Conservation (phyloP, 2,797 vertebrate species). For the Lutjanus campechanus region DNA sequence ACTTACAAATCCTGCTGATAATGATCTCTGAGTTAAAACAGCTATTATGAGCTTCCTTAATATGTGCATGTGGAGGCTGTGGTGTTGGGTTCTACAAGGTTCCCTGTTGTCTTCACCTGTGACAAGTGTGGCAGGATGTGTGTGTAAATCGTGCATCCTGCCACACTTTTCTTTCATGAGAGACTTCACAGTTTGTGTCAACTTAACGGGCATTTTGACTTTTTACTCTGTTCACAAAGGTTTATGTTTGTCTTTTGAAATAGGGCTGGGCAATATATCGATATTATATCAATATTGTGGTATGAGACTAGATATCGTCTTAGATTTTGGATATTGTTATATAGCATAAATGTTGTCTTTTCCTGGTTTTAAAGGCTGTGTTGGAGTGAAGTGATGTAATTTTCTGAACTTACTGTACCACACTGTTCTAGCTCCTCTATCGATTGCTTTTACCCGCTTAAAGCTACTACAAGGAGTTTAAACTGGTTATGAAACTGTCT, state of each 20-base stretch:
- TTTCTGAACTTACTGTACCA: too few relatives aligned
- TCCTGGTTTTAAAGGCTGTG: too few relatives aligned
- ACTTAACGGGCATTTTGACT: conserved; percentile 20
- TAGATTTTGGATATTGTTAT: too few relatives aligned
- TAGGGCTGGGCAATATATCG: too few relatives aligned
- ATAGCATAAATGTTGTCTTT: too few relatives aligned
- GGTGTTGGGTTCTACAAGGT: conserved; percentile 11
- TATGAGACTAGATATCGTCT: too few relatives aligned
- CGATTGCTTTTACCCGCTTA: too few relatives aligned
- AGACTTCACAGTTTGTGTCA: conserved; percentile 28
- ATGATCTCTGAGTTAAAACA: conserved; percentile 6
- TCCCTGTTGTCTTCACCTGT: conserved; percentile 16
- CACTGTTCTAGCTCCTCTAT: too few relatives aligned
- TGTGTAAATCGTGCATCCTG: background rate
- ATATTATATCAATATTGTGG: too few relatives aligned
- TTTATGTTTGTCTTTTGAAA: conserved; percentile 17
- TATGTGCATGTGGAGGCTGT: conserved; percentile 50
- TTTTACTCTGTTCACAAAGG: background rate
- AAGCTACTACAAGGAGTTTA: too few relatives aligned
- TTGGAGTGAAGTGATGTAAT: too few relatives aligned
- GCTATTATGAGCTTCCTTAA: conserved; percentile 11
- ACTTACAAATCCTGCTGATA: conserved; percentile 35
- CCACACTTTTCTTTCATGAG: conserved; percentile 19
- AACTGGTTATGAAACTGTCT: too few relatives aligned
- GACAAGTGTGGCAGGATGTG: conserved; percentile 36